Evolutionary conservation across 2,888 invertebrate genomes (phyloP).

Genomic region (Lepidonotus clava): DNA sequence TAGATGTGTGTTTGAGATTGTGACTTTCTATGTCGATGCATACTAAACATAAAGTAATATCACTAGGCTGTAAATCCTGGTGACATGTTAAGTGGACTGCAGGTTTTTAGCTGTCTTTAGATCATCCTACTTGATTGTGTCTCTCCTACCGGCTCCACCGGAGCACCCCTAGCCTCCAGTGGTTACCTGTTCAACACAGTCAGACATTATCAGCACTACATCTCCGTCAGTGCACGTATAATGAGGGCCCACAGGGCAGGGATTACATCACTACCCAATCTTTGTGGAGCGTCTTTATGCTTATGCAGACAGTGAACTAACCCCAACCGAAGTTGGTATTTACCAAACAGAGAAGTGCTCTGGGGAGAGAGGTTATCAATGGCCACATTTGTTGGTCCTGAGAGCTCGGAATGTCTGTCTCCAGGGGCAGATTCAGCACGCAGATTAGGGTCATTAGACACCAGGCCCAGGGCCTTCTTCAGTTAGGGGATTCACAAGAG

Average conservation of each 20-base stretch:
- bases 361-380: background rate
- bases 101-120: no score
- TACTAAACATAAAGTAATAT: no score
- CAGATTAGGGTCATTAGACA: no score
- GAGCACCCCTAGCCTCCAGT: no score
- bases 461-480: no score
- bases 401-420: background rate
- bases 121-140: no score
- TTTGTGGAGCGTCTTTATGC: background rate
- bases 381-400: background rate
- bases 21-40: no score
- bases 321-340: background rate
- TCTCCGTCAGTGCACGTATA: background rate
- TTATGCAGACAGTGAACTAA: background rate
- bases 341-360: background rate
- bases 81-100: no score
- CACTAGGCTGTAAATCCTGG: no score
- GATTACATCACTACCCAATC: background rate
- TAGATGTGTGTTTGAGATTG: no score
- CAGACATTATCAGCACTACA: background rate
- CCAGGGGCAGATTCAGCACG: background rate
- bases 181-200: background rate
- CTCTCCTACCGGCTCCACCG: no score
- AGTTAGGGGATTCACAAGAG: no score
- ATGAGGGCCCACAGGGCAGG: background rate